These are phyloP conservation scores for Helostoma temminkii DNA, from an alignment of 2,797 vertebrate genomes.

Conservation along the genomic window DNA sequence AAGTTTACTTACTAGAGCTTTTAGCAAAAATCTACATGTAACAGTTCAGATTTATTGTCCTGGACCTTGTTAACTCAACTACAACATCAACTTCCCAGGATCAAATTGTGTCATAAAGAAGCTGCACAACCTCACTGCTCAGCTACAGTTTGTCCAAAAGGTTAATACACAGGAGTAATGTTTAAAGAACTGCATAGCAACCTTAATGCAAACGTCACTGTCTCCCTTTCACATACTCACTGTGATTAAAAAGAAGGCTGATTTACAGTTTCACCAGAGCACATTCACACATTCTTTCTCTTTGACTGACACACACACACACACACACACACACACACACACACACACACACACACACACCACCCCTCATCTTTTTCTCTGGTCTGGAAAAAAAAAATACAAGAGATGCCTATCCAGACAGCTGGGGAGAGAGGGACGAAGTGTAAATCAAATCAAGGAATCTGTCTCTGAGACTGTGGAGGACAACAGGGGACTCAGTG, in stretches of 20 bases:
- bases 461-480: slow-evolving; percentile 43
- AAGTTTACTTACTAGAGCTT: no score
- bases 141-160: neutral
- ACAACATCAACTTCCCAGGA: slow-evolving; percentile 3
- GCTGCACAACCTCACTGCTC: slow-evolving; percentile 21
- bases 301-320: neutral
- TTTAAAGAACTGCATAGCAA: slow-evolving; percentile 1
- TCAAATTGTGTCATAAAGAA: slow-evolving; percentile 21
- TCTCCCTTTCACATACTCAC: slow-evolving; percentile 41
- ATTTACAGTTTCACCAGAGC: slow-evolving; percentile 74
- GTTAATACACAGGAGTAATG: neutral
- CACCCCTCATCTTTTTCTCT: neutral
- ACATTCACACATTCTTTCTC: slow-evolving; percentile 40
- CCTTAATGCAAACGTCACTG: slow-evolving; percentile 19
- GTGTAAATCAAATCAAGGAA: slow-evolving; percentile 69
- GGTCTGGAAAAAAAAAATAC: slow-evolving; percentile 20
- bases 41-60: neutral
- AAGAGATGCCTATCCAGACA: slow-evolving; percentile 56
- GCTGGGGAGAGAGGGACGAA: slow-evolving; percentile 52
- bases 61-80: neutral
- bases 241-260: slow-evolving; percentile 35
- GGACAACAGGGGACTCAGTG: slow-evolving; percentile 35
- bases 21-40: neutral
- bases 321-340: neutral
- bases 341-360: neutral